A percentile compares a stretch with the other conserved stretches of the same genome.
Evolutionary conservation across 2,888 invertebrate genomes (phyloP).

Genomic region (Melitaea athalia): DNA sequence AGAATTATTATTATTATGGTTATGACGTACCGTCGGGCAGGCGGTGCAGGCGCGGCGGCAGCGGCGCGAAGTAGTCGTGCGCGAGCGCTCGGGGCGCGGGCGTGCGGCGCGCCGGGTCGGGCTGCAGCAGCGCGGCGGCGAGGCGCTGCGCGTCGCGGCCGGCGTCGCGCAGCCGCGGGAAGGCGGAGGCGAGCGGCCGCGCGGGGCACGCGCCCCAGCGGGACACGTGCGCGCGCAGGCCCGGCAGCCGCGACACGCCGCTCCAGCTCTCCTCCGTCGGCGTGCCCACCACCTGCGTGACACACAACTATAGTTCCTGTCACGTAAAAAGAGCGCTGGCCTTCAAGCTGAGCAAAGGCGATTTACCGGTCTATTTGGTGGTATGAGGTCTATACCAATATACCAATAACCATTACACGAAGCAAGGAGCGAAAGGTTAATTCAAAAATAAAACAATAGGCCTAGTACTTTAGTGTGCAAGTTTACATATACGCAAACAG

Average conservation of each 20-base stretch:
- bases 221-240: constrained; percentile 87
- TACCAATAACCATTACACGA: too few species aligned
- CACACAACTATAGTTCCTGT: too few species aligned
- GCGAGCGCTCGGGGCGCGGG: constrained; percentile 93
- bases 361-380: too few species aligned
- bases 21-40: constrained; percentile 98
- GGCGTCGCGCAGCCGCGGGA: constrained; percentile 95
- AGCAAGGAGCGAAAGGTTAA: too few species aligned
- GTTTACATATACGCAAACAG: too few species aligned
- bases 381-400: too few species aligned
- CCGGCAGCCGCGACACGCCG: constrained; percentile 93
- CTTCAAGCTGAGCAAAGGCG: too few species aligned
- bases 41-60: constrained; percentile 94
- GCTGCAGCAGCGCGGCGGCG: constrained; percentile 91
- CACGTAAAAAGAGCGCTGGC: too few species aligned
- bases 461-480: too few species aligned
- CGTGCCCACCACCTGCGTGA: constrained; percentile 92
- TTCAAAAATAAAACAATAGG: too few species aligned
- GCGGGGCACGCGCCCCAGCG: constrained; percentile 86
- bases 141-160: constrained; percentile 93
- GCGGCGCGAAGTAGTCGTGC: constrained; percentile 94
- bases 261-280: constrained; percentile 97
- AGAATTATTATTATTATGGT: too few species aligned
- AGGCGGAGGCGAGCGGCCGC: constrained; percentile 91
- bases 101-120: constrained; percentile 93